Base-by-base conservation (phyloP, 64 coral and sea anemone species). In the Exaiptasia diaphana region DNA sequence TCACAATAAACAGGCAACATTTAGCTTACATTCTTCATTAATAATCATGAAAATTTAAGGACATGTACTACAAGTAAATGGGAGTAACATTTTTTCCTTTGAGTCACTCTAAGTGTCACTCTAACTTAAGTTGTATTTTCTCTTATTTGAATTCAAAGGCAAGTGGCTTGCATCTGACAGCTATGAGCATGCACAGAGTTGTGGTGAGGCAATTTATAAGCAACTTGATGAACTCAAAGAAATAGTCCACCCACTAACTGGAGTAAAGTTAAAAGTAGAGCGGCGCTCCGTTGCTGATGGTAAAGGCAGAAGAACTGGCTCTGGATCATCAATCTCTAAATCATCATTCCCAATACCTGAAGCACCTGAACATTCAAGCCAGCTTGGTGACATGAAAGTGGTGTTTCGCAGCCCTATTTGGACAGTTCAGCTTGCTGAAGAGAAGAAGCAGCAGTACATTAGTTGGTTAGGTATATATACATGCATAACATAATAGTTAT, bases 381-480 rank as follows among this genome's bases (percentile, higher is more conserved):
- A 90, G 48, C 39, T 90, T 18, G 88, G 79, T 4, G 50, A 90
- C 38, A 90, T 90, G 80, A 78, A 69, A n/a, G 31, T 90, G 4
- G 13, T 56, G 5, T 78, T 71, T 57, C 34, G 55, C 27, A 1
- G 41, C 8, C 78, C 79, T 42, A 78, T 90, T 44, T 82, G 70
- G 77, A 40, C 78, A 27, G 86, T 89, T 1, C 58, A 76, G 28
- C 42, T 76, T 2, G 48, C 27, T 46, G 41, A 78, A 15, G 13
- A 44, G 50, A 53, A 29, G 14, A 32, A 88, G 22, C 17, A 79
- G 29, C 30, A 5, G 23, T n/a, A n/a, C n/a, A n/a, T n/a, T n/a
- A n/a, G n/a, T n/a, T n/a, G n/a, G n/a, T n/a, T n/a, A n/a, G n/a
- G n/a, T n/a, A n/a, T n/a, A n/a, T n/a, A n/a, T n/a, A n/a, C n/a